A percentile compares a stretch with the other conserved stretches of the same genome.
Evolutionary conservation across 2,888 invertebrate genomes (phyloP).

Genomic region (Pterostichus madidus): DNA sequence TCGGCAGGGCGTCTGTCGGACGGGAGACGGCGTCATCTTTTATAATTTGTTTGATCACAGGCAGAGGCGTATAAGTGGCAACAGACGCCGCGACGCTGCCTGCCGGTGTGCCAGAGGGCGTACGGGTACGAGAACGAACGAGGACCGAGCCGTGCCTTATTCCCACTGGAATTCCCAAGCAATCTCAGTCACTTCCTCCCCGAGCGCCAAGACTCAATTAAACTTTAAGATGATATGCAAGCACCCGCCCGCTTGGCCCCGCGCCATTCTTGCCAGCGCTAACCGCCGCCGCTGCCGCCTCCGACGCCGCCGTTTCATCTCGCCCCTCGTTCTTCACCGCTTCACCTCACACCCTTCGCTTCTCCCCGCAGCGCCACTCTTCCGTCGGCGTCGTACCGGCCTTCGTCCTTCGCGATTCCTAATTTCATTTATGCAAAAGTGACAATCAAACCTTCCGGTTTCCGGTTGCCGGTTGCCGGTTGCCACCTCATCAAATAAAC

Average conservation of each 20-base stretch:
- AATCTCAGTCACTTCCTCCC: slow-evolving; percentile 78
- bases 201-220: slow-evolving; percentile 84
- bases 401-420: slow-evolving; percentile 16
- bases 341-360: no score
- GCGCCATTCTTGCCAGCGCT: slow-evolving; percentile 28
- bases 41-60: slow-evolving; percentile 77
- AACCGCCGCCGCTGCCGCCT: slow-evolving; percentile 33
- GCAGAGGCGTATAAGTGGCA: slow-evolving; percentile 71
- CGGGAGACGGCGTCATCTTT: slow-evolving; percentile 73
- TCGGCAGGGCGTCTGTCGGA: slow-evolving; percentile 25
- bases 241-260: slow-evolving; percentile 70
- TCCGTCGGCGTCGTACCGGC: background rate
- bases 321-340: slow-evolving; percentile 17
- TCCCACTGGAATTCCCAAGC: slow-evolving; percentile 77
- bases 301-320: slow-evolving; percentile 64
- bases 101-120: slow-evolving; percentile 74
- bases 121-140: slow-evolving; percentile 73
- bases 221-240: slow-evolving; percentile 85
- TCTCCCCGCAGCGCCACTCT: slow-evolving; percentile 9
- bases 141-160: slow-evolving; percentile 70
- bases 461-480: background rate
- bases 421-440: slow-evolving; percentile 64
- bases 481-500: slow-evolving; percentile 38
- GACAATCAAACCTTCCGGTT: slow-evolving; percentile 49
- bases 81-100: slow-evolving; percentile 68